phyloP scores from a whole-genome alignment of 2,888 invertebrate species.

The Hydriomena furcata region DNA sequence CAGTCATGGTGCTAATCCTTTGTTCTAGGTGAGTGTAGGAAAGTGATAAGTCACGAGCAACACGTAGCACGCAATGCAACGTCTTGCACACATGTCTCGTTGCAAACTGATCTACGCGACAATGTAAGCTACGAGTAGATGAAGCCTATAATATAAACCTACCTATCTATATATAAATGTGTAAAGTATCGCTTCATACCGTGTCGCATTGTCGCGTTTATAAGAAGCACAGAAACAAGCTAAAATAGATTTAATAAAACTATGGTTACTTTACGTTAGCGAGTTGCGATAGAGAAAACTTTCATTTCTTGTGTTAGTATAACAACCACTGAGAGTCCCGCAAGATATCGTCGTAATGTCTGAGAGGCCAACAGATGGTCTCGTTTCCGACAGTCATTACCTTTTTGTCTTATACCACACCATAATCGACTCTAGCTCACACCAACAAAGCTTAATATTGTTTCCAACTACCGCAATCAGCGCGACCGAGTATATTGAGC shows the following conservation, averaged over 20 bases:
- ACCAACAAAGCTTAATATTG: slow-evolving; percentile 40
- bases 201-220: too few species aligned
- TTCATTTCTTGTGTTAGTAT: slow-evolving; percentile 47
- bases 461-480: slow-evolving; percentile 46
- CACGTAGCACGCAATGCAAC: too few species aligned
- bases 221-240: too few species aligned
- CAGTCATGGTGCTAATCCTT: too few species aligned
- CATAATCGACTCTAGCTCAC: slow-evolving; percentile 42
- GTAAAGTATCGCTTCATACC: too few species aligned
- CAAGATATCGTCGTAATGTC: slow-evolving; percentile 69
- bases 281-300: slow-evolving; percentile 31
- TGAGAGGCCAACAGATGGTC: slow-evolving; percentile 73
- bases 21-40: too few species aligned
- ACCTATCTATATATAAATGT: too few species aligned
- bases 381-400: slow-evolving; percentile 66
- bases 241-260: background rate
- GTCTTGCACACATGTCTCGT: too few species aligned
- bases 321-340: slow-evolving; percentile 47
- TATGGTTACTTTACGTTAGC: slow-evolving; percentile 2
- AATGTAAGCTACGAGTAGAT: too few species aligned
- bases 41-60: too few species aligned
- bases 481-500: slow-evolving; percentile 59
- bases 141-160: too few species aligned
- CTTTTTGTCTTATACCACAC: slow-evolving; percentile 62
- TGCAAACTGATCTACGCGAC: too few species aligned